These are phyloP conservation scores for Sphaerophoria rueppellii DNA, from an alignment of 2,888 invertebrate species.

Conservation along the genomic window DNA sequence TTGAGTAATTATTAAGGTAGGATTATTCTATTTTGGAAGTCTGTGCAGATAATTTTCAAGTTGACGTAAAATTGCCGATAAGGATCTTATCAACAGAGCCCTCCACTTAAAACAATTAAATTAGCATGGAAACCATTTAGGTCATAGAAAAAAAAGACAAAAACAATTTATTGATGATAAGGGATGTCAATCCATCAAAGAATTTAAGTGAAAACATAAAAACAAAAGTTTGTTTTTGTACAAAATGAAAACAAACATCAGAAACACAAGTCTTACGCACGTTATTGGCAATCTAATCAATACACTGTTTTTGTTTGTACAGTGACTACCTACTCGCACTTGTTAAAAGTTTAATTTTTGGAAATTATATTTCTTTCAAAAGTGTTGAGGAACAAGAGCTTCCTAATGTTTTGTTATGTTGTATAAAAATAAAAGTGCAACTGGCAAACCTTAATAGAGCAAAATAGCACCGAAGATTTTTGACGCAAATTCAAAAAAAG, in stretches of 20 bases:
- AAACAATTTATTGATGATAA: neutral
- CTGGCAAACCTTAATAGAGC: too few relatives aligned
- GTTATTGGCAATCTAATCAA: too few relatives aligned
- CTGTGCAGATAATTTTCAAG: neutral
- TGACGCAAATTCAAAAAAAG: neutral
- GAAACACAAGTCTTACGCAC: too few relatives aligned
- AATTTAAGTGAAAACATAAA: neutral
- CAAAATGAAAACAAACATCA: neutral
- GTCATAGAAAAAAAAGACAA: neutral
- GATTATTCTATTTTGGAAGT: neutral
- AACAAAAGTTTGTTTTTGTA: neutral
- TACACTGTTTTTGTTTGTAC: too few relatives aligned
- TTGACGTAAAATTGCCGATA: conserved; percentile 16
- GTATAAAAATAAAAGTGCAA: too few relatives aligned
- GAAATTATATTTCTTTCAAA: too few relatives aligned
- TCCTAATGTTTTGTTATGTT: too few relatives aligned
- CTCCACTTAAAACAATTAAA: conserved; percentile 10
- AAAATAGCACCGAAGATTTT: too few relatives aligned
- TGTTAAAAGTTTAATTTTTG: too few relatives aligned
- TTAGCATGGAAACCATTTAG: conserved; percentile 18
- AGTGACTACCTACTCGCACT: too few relatives aligned
- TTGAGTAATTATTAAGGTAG: neutral
- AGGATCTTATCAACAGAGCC: conserved; percentile 5
- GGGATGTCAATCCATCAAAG: conserved; percentile 18
- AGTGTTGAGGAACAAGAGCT: too few relatives aligned